Evolutionary conservation across 2,888 invertebrate genomes (phyloP).

Genomic region (Alentia gelatinosa): DNA sequence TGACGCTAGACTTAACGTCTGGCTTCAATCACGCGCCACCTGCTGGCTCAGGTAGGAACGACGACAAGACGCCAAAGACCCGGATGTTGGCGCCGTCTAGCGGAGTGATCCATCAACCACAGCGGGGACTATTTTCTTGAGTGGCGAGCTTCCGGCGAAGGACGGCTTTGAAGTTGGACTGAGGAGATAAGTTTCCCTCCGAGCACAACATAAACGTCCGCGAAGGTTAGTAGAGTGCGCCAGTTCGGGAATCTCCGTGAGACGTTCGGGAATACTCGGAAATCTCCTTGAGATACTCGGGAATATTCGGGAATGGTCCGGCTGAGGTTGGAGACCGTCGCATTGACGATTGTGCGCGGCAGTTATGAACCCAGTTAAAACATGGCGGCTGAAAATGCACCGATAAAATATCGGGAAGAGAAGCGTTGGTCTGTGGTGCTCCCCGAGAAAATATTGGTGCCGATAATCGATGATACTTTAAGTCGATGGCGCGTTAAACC

Average conservation of each 20-base stretch:
- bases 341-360: no score
- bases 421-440: no score
- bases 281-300: no score
- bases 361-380: no score
- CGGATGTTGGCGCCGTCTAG: neutral
- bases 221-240: neutral
- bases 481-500: no score
- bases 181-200: neutral
- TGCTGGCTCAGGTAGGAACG: neutral
- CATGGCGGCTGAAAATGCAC: no score
- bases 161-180: neutral
- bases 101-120: neutral
- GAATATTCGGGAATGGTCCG: no score
- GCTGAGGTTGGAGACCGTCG: no score
- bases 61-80: neutral
- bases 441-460: no score
- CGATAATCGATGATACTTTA: no score
- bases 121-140: neutral
- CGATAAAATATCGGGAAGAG: no score
- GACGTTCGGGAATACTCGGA: neutral
- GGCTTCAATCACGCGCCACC: neutral
- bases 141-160: neutral
- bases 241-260: neutral
- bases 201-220: neutral
- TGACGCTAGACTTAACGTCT: neutral